phyloP scores from a whole-genome alignment of 2,888 invertebrate species.

The Physocephala rufipes region DNA sequence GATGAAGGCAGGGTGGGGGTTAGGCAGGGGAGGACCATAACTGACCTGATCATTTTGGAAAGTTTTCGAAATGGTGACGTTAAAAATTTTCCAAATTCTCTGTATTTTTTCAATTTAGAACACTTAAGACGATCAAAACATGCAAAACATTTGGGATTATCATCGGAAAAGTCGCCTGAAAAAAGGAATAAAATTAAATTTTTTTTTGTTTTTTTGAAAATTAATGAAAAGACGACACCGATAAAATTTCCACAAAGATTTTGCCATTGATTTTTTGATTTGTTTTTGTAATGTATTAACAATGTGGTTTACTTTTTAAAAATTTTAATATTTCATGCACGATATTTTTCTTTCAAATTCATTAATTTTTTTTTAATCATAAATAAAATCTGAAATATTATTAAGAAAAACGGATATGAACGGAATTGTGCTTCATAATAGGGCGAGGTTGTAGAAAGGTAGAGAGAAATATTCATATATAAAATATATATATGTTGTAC shows the following conservation, averaged over 20 bases:
- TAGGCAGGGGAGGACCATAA: slow-evolving; percentile 41
- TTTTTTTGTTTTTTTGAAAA: no score
- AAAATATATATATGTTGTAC: background rate
- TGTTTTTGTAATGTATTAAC: slow-evolving; percentile 22
- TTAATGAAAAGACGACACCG: background rate
- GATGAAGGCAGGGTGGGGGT: slow-evolving; percentile 3
- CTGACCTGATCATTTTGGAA: slow-evolving; percentile 59
- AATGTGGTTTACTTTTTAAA: background rate
- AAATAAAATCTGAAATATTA: background rate
- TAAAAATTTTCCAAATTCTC: slow-evolving; percentile 52
- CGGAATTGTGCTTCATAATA: no score
- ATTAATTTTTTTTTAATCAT: no score
- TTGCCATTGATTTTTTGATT: slow-evolving; percentile 15
- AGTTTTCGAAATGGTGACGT: slow-evolving; percentile 57
- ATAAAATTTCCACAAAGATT: no score
- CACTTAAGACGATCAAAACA: slow-evolving; percentile 47
- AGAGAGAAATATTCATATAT: no score
- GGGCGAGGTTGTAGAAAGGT: no score
- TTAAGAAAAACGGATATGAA: background rate
- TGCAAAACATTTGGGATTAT: slow-evolving; percentile 41
- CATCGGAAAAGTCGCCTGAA: slow-evolving; percentile 46
- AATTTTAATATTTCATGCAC: background rate
- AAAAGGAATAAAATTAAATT: slow-evolving; percentile 29
- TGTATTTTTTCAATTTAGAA: slow-evolving; percentile 47
- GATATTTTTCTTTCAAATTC: background rate